Percentiles rank a stretch among this genome's conserved stretches.
Conservation (phyloP, 2,113 vertebrate species). For the Ancistrus triradiatus region DNA sequence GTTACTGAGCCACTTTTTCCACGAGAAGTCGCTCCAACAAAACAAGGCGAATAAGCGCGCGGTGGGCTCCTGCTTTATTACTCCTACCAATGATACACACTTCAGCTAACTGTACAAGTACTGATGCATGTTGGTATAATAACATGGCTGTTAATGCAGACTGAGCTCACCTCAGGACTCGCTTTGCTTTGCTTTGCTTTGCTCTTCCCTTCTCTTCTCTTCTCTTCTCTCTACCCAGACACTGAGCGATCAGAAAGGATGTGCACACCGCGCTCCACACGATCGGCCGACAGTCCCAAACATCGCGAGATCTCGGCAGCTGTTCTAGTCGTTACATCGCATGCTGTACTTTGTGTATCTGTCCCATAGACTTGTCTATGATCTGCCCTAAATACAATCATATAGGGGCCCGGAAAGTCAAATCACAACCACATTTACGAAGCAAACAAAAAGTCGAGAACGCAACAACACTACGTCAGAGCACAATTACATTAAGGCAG, state of each 20-base stretch:
- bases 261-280: constrained; percentile 29
- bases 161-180: constrained; percentile 22
- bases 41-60: neutral
- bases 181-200: no score
- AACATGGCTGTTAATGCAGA: constrained; percentile 3
- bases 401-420: no score
- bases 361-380: no score
- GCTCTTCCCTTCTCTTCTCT: neutral
- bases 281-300: neutral
- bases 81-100: neutral
- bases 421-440: no score
- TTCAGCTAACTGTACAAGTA: neutral
- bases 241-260: constrained; percentile 38
- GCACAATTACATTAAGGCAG: no score
- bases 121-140: no score
- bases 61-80: neutral
- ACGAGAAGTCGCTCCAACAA: neutral
- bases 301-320: constrained; percentile 43
- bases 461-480: no score
- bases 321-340: neutral
- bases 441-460: no score
- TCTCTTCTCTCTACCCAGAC: constrained; percentile 23
- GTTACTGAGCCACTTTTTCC: constrained; percentile 12
- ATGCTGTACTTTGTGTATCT: no score
- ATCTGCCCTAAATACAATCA: no score